Evolutionary conservation across 2,888 invertebrate genomes (phyloP).

Genomic region (Trissoscelio sp.): DNA sequence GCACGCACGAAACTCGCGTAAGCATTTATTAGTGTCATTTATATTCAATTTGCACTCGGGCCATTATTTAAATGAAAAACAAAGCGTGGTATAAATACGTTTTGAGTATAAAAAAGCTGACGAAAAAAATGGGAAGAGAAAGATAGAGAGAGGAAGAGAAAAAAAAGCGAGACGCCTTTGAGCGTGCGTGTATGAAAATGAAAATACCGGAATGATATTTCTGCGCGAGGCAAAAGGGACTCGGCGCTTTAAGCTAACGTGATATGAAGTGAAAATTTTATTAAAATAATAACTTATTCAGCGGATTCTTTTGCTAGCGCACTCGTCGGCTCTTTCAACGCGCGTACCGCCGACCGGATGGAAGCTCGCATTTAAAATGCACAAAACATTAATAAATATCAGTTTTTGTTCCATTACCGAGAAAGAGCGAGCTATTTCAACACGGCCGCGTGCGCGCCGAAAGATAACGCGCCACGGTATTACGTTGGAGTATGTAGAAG

Average conservation of each 20-base stretch:
- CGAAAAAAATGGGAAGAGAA: conserved; percentile 9
- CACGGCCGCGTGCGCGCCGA: not conserved
- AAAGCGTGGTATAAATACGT: conserved; percentile 1
- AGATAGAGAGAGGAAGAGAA: too few species aligned
- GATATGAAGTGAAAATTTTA: conserved; percentile 48
- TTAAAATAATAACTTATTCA: conserved; percentile 60
- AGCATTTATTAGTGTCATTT: conserved; percentile 24
- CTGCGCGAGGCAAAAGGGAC: conserved; percentile 23
- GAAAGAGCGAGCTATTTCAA: conserved; percentile 6
- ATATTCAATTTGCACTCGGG: conserved; percentile 21
- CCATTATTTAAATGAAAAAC: conserved; percentile 20
- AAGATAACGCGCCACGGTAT: conserved; percentile 36
- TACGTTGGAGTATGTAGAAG: conserved; percentile 24
- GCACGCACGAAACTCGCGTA: not conserved
- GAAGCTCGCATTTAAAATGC: conserved; percentile 32
- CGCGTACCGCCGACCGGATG: not conserved
- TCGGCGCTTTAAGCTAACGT: conserved; percentile 43
- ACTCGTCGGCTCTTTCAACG: not conserved
- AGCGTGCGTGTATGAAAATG: conserved; percentile 26
- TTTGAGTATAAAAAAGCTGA: not conserved
- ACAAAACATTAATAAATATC: conserved; percentile 59
- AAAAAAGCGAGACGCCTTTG: conserved; percentile 22
- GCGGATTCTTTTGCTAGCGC: conserved; percentile 25
- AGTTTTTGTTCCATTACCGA: conserved; percentile 33
- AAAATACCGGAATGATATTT: conserved; percentile 27